Conservation (phyloP, 2,113 vertebrate species). For the Seriola quinqueradiata region DNA sequence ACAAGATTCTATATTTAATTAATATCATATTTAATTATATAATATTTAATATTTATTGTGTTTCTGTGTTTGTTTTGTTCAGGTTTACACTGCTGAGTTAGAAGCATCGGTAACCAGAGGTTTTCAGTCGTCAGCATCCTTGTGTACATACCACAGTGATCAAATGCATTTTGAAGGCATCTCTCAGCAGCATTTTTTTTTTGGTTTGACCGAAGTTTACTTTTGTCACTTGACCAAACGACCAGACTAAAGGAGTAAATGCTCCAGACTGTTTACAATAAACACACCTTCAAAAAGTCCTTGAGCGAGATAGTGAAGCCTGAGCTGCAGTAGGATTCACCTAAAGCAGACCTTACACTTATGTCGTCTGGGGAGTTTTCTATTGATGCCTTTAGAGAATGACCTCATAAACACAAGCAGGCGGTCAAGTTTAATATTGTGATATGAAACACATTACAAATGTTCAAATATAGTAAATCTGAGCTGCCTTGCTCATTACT, state of each 20-base stretch:
- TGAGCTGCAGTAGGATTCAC: background rate
- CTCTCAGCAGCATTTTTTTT: slow-evolving; percentile 13
- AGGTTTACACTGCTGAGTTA: slow-evolving; percentile 6
- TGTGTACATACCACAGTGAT: slow-evolving; percentile 11
- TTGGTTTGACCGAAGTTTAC: background rate
- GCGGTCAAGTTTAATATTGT: background rate
- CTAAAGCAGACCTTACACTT: background rate
- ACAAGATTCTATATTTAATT: background rate
- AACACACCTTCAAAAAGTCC: slow-evolving; percentile 30
- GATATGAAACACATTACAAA: too few species aligned
- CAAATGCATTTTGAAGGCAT: slow-evolving; percentile 27
- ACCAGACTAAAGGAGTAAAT: slow-evolving; percentile 13
- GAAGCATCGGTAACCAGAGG: slow-evolving; percentile 9
- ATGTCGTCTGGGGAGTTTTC: background rate
- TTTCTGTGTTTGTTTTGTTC: background rate
- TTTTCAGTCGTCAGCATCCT: slow-evolving; percentile 7
- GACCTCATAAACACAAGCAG: background rate
- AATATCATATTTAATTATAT: too few species aligned
- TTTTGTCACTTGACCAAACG: slow-evolving; percentile 15
- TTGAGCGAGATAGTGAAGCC: slow-evolving; percentile 1
- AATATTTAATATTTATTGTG: background rate
- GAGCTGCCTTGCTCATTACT: background rate
- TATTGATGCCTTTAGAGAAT: background rate
- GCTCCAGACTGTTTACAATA: background rate
- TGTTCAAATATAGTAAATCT: background rate